These are phyloP conservation scores for Drosophila engyochracea DNA, from an alignment of 2,888 invertebrate species.

Conservation along the genomic window DNA sequence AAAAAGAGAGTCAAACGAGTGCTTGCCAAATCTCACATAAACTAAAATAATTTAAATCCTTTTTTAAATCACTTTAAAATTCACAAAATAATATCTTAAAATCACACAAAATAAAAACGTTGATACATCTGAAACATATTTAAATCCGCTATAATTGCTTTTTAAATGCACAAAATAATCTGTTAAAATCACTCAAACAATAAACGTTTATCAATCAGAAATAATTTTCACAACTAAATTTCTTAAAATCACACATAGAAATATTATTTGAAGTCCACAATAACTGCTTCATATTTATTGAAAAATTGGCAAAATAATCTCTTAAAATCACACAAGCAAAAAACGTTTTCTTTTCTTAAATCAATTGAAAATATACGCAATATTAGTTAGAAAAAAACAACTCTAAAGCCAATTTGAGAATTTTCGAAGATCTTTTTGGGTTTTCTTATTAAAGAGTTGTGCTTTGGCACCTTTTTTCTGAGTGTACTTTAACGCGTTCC, in stretches of 20 bases:
- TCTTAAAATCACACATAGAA: not conserved
- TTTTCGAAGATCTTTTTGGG: too few relatives aligned
- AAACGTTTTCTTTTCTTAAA: not conserved
- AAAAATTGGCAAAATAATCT: not conserved
- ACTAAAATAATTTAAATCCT: not conserved
- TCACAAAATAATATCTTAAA: not conserved
- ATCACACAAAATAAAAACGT: not conserved
- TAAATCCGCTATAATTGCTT: too few relatives aligned
- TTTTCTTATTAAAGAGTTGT: too few relatives aligned
- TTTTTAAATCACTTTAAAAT: not conserved
- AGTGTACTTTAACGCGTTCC: conserved; percentile 48
- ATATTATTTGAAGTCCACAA: too few relatives aligned
- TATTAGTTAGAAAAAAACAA: not conserved
- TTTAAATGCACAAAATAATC: not conserved
- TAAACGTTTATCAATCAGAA: not conserved
- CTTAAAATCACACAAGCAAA: not conserved
- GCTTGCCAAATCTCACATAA: not conserved
- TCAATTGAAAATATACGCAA: not conserved
- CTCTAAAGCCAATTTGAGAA: too few relatives aligned
- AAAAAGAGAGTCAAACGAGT: not conserved
- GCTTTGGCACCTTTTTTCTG: too few relatives aligned
- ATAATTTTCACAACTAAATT: too few relatives aligned
- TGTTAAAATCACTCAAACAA: not conserved
- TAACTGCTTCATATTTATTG: too few relatives aligned
- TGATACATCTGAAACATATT: too few relatives aligned